Base-by-base conservation (phyloP, 2,113 vertebrate genomes). In the Myodes glareolus region DNA sequence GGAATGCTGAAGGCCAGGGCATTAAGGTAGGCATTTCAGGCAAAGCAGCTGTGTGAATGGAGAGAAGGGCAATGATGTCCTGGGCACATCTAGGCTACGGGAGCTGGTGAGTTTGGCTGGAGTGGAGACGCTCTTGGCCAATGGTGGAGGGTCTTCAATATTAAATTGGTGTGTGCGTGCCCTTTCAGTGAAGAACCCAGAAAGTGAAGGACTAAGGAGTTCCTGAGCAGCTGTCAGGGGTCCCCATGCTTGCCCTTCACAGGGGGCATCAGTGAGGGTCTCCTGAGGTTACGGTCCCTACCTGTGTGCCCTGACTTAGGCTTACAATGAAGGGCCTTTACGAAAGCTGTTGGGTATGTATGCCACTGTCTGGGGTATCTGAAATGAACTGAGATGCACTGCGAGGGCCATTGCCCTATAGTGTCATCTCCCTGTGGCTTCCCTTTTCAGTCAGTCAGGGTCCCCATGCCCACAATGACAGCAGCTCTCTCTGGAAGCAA, bases 41-140 rank as follows among this genome's bases (percentile, higher is more conserved):
- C 1, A 2, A 33, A 67, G 39, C 5, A 4, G 92, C 75, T 12
- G 11, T 21, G 33, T 3, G 23, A 17, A 3, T 2, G 1, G 7
- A 1, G 17, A 86, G 45, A 50, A 14, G 1, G 21, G 21, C 3
- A 29, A 72, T 13, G 39, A 14, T 4, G 16, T 25, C 9, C 6
- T 0, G 19, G 50, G 50, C 23, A 0, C 0, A 52, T 8, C 5
- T 1, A 11, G 76, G 61, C 52, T n/a, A 7, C 27, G 33, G 50
- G 21, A 42, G 3, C 61, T 29, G 11, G 58, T 25, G 13, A 47
- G 52, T n/a, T 67, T 13, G 45, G 31, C 10, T 23, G 17, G 45
- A 23, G 13, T 55, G 36, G 47, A 94, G 21, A 4, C 7, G 50
- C 29, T 81, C 19, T n/a, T 47, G n/a, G 81, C 58, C 67, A 68